Conservation (phyloP, 2,888 invertebrate species). For the Oligia strigilis region DNA sequence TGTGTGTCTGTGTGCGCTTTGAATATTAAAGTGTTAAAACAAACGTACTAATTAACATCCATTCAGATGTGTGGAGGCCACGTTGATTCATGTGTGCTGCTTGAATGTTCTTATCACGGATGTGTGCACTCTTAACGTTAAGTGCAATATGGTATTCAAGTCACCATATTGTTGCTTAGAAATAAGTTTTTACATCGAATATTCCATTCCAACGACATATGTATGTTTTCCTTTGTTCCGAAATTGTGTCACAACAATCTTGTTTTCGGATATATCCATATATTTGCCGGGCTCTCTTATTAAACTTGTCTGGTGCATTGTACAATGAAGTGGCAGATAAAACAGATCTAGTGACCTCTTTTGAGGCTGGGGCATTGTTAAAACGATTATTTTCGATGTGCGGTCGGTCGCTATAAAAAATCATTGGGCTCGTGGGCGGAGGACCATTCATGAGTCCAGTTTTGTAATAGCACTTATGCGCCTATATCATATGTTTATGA, state of each 20-base stretch:
- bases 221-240: slow-evolving; percentile 53
- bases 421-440: slow-evolving; percentile 72
- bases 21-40: slow-evolving; percentile 83
- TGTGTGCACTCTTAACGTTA: slow-evolving; percentile 75
- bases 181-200: slow-evolving; percentile 66
- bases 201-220: slow-evolving; percentile 51
- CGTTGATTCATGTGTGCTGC: slow-evolving; percentile 78
- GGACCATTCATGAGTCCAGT: slow-evolving; percentile 77
- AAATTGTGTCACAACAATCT: slow-evolving; percentile 54
- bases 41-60: slow-evolving; percentile 88
- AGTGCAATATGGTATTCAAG: slow-evolving; percentile 75
- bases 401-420: slow-evolving; percentile 69
- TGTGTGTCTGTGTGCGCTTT: slow-evolving; percentile 70
- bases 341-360: slow-evolving; percentile 75
- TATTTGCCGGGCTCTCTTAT: slow-evolving; percentile 29
- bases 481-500: slow-evolving; percentile 53
- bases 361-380: slow-evolving; percentile 79
- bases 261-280: slow-evolving; percentile 39
- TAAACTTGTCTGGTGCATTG: slow-evolving; percentile 41
- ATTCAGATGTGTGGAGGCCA: slow-evolving; percentile 87
- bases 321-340: slow-evolving; percentile 54
- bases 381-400: slow-evolving; percentile 84
- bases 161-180: slow-evolving; percentile 73
- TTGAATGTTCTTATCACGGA: slow-evolving; percentile 80
- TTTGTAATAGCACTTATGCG: slow-evolving; percentile 71